Percentiles rank a stretch among this genome's conserved stretches.
These are phyloP conservation scores for Cheilosia grossa DNA, from an alignment of 2,888 invertebrate species.

Conservation along the genomic window DNA sequence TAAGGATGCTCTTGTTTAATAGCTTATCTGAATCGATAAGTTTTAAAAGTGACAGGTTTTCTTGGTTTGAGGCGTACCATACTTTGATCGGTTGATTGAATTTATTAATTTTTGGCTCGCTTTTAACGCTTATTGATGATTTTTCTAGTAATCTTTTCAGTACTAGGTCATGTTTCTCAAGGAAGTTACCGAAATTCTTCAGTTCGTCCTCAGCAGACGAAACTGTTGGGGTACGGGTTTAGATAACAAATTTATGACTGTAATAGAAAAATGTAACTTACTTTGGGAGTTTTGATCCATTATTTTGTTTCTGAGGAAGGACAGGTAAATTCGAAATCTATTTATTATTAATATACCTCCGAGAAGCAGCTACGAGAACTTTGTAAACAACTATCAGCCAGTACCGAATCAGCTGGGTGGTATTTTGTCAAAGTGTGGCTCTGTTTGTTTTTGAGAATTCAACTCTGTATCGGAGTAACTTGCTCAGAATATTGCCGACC, in stretches of 20 bases:
- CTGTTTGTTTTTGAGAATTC: conserved; percentile 12
- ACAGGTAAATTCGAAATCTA: not conserved
- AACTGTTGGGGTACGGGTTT: conserved; percentile 67
- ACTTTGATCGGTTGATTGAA: conserved; percentile 76
- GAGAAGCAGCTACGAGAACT: not conserved
- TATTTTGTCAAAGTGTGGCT: not conserved
- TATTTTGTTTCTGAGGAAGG: not conserved
- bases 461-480: not conserved
- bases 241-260: not conserved
- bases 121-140: conserved; percentile 28
- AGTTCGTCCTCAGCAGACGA: conserved; percentile 81
- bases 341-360: too few species aligned
- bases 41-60: conserved; percentile 87
- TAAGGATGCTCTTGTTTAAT: conserved; percentile 90
- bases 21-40: conserved; percentile 92
- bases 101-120: conserved; percentile 47
- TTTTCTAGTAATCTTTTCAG: conserved; percentile 76
- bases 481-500: too few species aligned
- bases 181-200: conserved; percentile 79
- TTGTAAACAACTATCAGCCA: conserved; percentile 33
- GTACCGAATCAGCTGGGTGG: conserved; percentile 2
- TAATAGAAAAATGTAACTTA: not conserved
- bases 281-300: conserved; percentile 68
- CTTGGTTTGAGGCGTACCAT: conserved; percentile 80
- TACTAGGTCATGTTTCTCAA: conserved; percentile 79